A percentile compares a stretch with the other conserved stretches of the same genome.
phyloP scores from a whole-genome alignment of 2,113 vertebrate species.

The Antigone vipio region DNA sequence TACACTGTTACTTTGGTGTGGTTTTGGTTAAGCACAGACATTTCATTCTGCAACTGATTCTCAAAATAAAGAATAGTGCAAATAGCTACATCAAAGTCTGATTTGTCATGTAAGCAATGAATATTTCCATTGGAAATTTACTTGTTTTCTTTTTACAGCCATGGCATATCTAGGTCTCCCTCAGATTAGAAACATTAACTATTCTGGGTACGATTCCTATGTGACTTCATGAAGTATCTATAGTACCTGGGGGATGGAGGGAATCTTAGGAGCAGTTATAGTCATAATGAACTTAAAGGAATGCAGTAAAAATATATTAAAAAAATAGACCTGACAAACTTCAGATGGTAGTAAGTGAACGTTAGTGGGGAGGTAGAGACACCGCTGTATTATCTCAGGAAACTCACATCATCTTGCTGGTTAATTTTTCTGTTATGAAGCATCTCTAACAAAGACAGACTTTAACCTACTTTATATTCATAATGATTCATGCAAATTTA shows the following conservation, averaged over 20 bases:
- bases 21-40: not conserved
- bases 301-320: not conserved
- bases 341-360: not conserved
- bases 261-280: not conserved
- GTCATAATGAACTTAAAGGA: not conserved
- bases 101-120: slow-evolving; percentile 5
- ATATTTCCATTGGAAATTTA: slow-evolving; percentile 43
- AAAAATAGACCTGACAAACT: not conserved
- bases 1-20: not conserved
- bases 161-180: slow-evolving; percentile 55
- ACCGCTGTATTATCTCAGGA: not conserved
- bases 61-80: not conserved
- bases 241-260: not conserved
- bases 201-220: not conserved
- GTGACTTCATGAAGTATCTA: not conserved
- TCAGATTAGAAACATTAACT: slow-evolving; percentile 16
- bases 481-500: not conserved
- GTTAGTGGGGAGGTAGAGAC: not conserved
- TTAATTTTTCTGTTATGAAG: not conserved
- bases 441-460: not conserved
- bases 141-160: slow-evolving; percentile 23
- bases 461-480: slow-evolving; percentile 37
- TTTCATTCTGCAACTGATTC: not conserved
- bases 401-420: not conserved
- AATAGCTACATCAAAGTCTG: slow-evolving; percentile 30